Evolutionary conservation across 2,888 invertebrate species (phyloP).

Genomic region (Clepsis dumicolana): DNA sequence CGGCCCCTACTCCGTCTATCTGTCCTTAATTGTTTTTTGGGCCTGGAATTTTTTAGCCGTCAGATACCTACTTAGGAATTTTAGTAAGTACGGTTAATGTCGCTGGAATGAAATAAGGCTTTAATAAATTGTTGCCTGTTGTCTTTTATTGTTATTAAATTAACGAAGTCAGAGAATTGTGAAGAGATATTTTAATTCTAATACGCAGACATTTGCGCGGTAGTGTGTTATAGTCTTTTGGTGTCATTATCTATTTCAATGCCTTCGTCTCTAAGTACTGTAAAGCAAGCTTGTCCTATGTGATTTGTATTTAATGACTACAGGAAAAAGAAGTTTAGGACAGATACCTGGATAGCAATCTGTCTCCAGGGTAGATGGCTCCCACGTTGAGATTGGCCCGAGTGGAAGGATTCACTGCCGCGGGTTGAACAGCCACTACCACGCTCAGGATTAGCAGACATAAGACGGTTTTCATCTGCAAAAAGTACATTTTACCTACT

Average conservation of each 20-base stretch:
- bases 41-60: background rate
- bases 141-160: too few relatives aligned
- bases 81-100: background rate
- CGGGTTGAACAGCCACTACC: conserved; percentile 45
- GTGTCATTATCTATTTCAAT: too few relatives aligned
- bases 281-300: too few relatives aligned
- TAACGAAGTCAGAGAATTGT: too few relatives aligned
- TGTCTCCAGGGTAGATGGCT: conserved; percentile 53
- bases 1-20: conserved; percentile 10
- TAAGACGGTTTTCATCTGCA: conserved; percentile 59
- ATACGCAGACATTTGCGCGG: too few relatives aligned
- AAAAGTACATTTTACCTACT: background rate
- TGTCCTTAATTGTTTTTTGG: conserved; percentile 18
- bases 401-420: conserved; percentile 48
- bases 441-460: conserved; percentile 49
- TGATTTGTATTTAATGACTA: too few relatives aligned
- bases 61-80: background rate
- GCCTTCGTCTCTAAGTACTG: too few relatives aligned
- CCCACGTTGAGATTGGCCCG: conserved; percentile 58
- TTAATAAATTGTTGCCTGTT: background rate
- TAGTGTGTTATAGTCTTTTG: too few relatives aligned
- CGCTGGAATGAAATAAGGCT: background rate
- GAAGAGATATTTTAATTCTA: too few relatives aligned
- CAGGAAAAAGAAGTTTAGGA: too few relatives aligned
- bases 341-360: conserved; percentile 58